phyloP scores from a whole-genome alignment of 2,888 invertebrate genomes.

The Theretra japonica region DNA sequence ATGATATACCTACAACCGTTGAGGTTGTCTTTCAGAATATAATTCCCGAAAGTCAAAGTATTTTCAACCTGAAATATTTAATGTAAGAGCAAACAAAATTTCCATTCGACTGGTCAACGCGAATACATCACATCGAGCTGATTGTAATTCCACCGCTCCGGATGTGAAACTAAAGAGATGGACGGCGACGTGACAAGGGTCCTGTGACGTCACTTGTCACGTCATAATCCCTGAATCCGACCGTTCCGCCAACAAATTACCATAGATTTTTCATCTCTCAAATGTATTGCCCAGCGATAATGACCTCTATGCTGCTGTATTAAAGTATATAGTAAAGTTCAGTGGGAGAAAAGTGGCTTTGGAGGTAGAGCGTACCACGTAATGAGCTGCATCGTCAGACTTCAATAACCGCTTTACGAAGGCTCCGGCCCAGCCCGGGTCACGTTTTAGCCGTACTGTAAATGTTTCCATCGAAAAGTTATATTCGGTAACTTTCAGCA shows the following conservation, averaged over 20 bases:
- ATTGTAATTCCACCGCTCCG: conserved; percentile 40
- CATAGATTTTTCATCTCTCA: conserved; percentile 33
- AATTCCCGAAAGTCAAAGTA: too few relatives aligned
- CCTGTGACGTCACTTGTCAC: conserved; percentile 41
- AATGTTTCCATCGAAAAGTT: conserved; percentile 5
- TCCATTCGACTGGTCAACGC: neutral
- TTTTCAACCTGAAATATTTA: neutral
- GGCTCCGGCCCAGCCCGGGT: neutral
- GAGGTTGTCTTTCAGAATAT: too few relatives aligned
- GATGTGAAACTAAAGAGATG: conserved; percentile 36
- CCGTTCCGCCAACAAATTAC: conserved; percentile 25
- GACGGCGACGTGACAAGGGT: conserved; percentile 43
- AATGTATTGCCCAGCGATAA: conserved; percentile 23
- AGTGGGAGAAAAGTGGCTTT: neutral
- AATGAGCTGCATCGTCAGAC: conserved; percentile 21
- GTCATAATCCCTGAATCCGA: conserved; percentile 41
- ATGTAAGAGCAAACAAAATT: neutral
- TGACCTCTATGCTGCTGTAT: conserved; percentile 22
- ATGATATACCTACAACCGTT: too few relatives aligned
- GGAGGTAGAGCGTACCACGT: conserved; percentile 4
- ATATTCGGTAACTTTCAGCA: neutral
- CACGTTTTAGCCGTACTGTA: conserved; percentile 2
- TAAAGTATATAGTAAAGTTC: conserved; percentile 11
- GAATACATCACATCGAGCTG: conserved; percentile 15
- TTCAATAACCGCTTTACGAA: neutral